Percentiles rank a stretch among this genome's conserved stretches.
Evolutionary conservation across 1,140 invertebrate genomes (phyloP).

Genomic region (Druon quercuslanigerum): DNA sequence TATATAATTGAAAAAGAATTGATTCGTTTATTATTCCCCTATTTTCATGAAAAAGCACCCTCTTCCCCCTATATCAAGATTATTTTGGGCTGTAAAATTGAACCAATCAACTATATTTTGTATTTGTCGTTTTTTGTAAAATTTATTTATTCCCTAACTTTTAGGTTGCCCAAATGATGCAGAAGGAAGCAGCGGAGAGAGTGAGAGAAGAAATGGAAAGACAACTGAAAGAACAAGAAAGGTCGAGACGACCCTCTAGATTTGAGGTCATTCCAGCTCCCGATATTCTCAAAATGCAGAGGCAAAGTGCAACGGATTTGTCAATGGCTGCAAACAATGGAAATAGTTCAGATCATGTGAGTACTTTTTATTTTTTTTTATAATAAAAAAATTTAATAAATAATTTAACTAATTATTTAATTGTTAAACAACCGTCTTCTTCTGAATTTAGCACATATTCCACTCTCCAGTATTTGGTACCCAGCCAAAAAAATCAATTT

Average conservation of each 20-base stretch:
- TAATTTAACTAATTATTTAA: not conserved
- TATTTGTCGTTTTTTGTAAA: not conserved
- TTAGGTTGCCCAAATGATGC: conserved; percentile 80
- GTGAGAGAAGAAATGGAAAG: conserved; percentile 78
- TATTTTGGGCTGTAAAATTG: too few relatives aligned
- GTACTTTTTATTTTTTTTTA: conserved; percentile 41
- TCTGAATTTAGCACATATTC: conserved; percentile 61
- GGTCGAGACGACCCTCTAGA: conserved; percentile 80
- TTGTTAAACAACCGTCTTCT: not conserved
- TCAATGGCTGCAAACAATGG: conserved; percentile 65
- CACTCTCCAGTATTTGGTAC: conserved; percentile 78
- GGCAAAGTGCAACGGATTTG: conserved; percentile 72
- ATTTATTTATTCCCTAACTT: not conserved
- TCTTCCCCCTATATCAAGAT: too few relatives aligned
- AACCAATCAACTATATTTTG: too few relatives aligned
- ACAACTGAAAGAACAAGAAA: conserved; percentile 72
- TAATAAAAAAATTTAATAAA: too few relatives aligned
- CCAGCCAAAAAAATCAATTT: conserved; percentile 89
- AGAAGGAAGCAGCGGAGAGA: conserved; percentile 80
- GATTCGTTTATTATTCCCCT: too few relatives aligned
- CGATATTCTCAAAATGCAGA: conserved; percentile 78
- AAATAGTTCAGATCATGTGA: conserved; percentile 62
- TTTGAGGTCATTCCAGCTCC: conserved; percentile 85
- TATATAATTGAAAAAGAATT: too few relatives aligned
- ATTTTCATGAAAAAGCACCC: too few relatives aligned